Conservation (phyloP, 2,888 invertebrate species). For the Pyrrhia umbra region DNA sequence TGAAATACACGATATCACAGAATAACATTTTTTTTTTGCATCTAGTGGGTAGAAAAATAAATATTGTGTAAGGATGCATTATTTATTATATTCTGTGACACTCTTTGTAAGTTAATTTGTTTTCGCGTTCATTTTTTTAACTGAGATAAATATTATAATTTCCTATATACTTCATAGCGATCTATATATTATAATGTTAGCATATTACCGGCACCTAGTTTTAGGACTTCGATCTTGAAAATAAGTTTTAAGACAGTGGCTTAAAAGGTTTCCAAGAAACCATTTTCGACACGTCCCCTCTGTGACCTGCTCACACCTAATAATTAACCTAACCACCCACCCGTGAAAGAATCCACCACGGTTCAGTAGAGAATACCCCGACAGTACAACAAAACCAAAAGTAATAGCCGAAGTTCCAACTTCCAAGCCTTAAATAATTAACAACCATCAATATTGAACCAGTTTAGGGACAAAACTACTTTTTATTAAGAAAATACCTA, state of each 20-base stretch:
- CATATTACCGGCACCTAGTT: neutral
- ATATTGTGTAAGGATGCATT: slow-evolving; percentile 30
- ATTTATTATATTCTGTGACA: slow-evolving; percentile 23
- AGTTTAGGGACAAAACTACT: slow-evolving; percentile 51
- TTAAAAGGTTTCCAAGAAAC: slow-evolving; percentile 61
- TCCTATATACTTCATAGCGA: neutral
- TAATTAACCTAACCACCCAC: slow-evolving; percentile 51
- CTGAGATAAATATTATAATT: neutral
- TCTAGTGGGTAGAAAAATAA: no score
- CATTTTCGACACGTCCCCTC: slow-evolving; percentile 49
- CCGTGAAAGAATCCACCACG: slow-evolving; percentile 54
- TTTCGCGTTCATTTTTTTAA: neutral
- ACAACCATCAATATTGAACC: slow-evolving; percentile 39
- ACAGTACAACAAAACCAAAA: slow-evolving; percentile 23
- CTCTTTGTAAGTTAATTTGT: neutral
- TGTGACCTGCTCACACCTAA: slow-evolving; percentile 51
- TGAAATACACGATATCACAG: no score
- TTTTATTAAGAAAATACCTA: slow-evolving; percentile 59
- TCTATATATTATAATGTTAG: neutral
- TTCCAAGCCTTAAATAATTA: slow-evolving; percentile 49
- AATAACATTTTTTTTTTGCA: no score
- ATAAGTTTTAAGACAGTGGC: slow-evolving; percentile 7
- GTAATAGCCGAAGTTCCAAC: slow-evolving; percentile 21
- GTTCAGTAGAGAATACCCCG: slow-evolving; percentile 49
- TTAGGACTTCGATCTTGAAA: neutral